phyloP scores from a whole-genome alignment of 2,113 vertebrate genomes.

The Varanus salvator region DNA sequence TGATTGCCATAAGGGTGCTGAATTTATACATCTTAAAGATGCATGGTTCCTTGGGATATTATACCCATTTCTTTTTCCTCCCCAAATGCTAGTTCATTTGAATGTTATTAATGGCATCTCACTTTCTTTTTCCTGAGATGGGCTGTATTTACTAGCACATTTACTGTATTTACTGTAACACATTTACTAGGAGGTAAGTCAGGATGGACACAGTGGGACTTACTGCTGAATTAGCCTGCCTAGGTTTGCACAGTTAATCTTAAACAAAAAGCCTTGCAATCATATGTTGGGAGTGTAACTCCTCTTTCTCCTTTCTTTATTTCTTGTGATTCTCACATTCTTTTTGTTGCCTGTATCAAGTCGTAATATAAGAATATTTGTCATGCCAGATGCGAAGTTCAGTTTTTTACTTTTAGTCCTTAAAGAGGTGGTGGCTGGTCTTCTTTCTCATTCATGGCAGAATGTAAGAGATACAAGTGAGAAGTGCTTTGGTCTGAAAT shows the following conservation, averaged over 20 bases:
- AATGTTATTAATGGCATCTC: constrained; percentile 41
- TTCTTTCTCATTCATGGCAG: not conserved
- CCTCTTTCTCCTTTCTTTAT: too few relatives aligned
- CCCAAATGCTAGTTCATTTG: constrained; percentile 11
- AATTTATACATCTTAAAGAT: constrained; percentile 83
- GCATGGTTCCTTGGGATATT: constrained; percentile 76
- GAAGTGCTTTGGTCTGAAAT: not conserved
- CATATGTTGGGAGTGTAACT: not conserved
- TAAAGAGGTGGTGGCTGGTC: not conserved
- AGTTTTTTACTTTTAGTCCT: not conserved
- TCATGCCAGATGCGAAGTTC: not conserved
- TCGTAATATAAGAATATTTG: not conserved
- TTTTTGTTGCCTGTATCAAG: not conserved
- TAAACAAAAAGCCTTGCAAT: not conserved
- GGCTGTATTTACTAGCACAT: not conserved
- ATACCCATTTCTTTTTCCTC: constrained; percentile 61
- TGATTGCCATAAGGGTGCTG: constrained; percentile 41
- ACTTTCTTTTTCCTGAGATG: constrained; percentile 44
- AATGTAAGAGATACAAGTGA: not conserved
- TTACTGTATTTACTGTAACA: not conserved
- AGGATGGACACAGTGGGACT: not conserved
- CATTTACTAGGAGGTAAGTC: not conserved
- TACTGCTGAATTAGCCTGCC: not conserved
- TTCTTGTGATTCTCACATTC: not conserved
- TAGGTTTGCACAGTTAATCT: not conserved